phyloP scores from a whole-genome alignment of 2,888 invertebrate species.

The Liposcelis brunnea region DNA sequence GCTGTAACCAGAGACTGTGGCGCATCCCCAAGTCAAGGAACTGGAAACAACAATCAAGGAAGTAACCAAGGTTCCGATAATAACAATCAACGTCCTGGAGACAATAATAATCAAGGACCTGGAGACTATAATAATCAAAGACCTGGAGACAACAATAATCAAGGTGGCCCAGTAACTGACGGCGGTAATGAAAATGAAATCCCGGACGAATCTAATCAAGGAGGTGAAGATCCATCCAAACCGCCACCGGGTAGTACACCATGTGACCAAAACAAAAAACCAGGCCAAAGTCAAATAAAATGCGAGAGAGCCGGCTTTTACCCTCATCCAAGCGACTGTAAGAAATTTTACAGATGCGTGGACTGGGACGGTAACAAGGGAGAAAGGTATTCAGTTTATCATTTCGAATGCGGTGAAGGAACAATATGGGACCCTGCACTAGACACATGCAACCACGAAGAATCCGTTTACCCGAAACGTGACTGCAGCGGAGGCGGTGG shows the following conservation, averaged over 20 bases:
- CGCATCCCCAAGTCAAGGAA: conserved; percentile 12
- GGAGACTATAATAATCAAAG: neutral
- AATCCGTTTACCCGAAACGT: conserved; percentile 40
- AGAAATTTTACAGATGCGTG: conserved; percentile 62
- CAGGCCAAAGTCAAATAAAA: conserved; percentile 15
- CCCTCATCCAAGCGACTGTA: conserved; percentile 48
- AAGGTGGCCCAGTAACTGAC: conserved; percentile 13
- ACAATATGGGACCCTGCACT: conserved; percentile 54
- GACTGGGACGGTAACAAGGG: conserved; percentile 37
- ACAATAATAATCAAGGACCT: conserved; percentile 10
- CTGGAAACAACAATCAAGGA: conserved; percentile 12
- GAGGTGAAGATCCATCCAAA: conserved; percentile 14
- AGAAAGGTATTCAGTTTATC: conserved; percentile 38
- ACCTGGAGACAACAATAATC: conserved; percentile 11
- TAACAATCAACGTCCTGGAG: conserved; percentile 1
- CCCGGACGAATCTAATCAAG: conserved; percentile 13
- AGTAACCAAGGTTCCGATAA: conserved; percentile 10
- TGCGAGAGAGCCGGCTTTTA: conserved; percentile 55
- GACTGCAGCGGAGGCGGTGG: conserved; percentile 18
- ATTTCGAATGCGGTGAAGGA: conserved; percentile 48
- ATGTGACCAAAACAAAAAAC: conserved; percentile 9
- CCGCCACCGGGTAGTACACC: conserved; percentile 12
- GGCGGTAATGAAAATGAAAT: conserved; percentile 15
- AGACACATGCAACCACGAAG: conserved; percentile 47
- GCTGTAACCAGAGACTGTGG: conserved; percentile 26